phyloP scores from a whole-genome alignment of 2,113 vertebrate genomes.

The Hydrochoerus hydrochaeris region DNA sequence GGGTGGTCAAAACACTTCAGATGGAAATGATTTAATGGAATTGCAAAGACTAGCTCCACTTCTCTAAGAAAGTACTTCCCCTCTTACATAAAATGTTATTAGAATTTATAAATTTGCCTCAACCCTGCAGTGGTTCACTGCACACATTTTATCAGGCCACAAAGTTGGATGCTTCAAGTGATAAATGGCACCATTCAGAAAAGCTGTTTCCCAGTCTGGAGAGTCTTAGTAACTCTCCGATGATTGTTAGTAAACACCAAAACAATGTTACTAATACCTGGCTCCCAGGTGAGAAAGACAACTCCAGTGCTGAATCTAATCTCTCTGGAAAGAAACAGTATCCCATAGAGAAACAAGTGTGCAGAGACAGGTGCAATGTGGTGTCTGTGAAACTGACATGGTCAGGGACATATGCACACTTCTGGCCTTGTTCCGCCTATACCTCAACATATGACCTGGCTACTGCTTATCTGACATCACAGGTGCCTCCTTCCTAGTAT shows the following conservation, averaged over 20 bases:
- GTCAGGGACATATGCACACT: not conserved
- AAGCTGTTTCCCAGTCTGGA: not conserved
- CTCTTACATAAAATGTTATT: not conserved
- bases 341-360: constrained; percentile 32
- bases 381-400: not conserved
- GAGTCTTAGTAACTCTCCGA: not conserved
- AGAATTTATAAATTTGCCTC: not conserved
- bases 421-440: not conserved
- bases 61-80: not conserved
- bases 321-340: not conserved
- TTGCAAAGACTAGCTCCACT: not conserved
- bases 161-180: not conserved
- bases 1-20: not conserved
- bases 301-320: not conserved
- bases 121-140: not conserved
- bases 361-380: not conserved
- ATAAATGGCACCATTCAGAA: not conserved
- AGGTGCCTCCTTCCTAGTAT: not conserved
- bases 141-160: not conserved
- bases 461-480: not conserved
- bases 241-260: constrained; percentile 1
- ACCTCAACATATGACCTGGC: not conserved
- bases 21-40: not conserved
- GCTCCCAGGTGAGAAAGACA: constrained; percentile 15
- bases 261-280: not conserved